These are phyloP conservation scores for Lomographa bimaculata DNA, from an alignment of 2,888 invertebrate species.

Conservation along the genomic window DNA sequence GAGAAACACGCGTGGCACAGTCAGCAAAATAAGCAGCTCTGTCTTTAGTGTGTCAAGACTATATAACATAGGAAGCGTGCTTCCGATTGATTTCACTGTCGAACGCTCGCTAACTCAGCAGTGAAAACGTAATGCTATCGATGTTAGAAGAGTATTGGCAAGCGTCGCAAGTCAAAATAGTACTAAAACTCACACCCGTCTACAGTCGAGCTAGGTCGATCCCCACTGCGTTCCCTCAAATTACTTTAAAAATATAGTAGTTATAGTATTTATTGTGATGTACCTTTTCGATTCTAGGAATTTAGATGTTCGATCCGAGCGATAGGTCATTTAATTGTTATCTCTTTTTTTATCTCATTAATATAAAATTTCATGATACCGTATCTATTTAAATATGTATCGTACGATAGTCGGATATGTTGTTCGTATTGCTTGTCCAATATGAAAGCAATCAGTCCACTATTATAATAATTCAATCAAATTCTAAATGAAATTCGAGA, in stretches of 20 bases:
- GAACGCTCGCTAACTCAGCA: no score
- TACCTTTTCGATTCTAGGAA: constrained; percentile 61
- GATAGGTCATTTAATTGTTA: constrained; percentile 47
- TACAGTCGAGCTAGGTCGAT: constrained; percentile 34
- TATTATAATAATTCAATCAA: constrained; percentile 53
- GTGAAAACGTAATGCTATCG: no score
- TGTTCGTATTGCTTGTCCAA: constrained; percentile 55
- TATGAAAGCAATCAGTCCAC: constrained; percentile 52
- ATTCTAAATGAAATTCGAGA: constrained; percentile 64
- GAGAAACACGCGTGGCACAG: no score
- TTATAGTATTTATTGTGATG: constrained; percentile 78
- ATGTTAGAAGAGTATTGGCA: no score
- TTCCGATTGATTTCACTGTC: no score
- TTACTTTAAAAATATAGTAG: constrained; percentile 53
- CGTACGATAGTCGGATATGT: constrained; percentile 43
- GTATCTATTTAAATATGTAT: constrained; percentile 27
- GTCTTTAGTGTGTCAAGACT: no score
- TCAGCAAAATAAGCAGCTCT: no score
- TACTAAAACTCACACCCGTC: constrained; percentile 11
- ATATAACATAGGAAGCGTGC: no score
- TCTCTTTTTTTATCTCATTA: constrained; percentile 41
- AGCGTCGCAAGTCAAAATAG: constrained; percentile 18
- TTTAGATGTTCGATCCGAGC: constrained; percentile 50
- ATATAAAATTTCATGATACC: constrained; percentile 31
- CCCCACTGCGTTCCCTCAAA: constrained; percentile 26